Base-by-base conservation (phyloP, 37 sponge, comb jelly and placozoan species). In the Beroe ovata region DNA sequence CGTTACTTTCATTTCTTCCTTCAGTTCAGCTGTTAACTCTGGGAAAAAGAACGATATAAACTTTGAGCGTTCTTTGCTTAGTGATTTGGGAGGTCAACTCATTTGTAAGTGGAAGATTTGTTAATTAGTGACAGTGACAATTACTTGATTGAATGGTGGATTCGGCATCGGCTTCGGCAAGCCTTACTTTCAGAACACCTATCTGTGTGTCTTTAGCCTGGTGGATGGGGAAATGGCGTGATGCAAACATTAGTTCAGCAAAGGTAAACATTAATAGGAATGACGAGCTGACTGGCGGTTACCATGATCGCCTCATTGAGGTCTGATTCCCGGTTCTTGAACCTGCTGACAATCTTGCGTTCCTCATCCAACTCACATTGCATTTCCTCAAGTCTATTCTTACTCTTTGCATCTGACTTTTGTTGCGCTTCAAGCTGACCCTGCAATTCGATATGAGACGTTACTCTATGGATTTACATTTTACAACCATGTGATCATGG, bases 171-270 rank as follows among this genome's bases (percentile, higher is more conserved):
- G 69, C 69, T 32, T 66, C 69, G 2, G 69, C 69, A 14, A 66
- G 69, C 36, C 69, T 29, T 6, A 66, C 69, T 33, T 66, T 66
- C 18, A 66, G 36, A 66, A 66, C 69, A 19, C 69, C 69, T 34
- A 66, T 66, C 69, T 66, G 69, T 29, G 69, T 66, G 36, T 66
- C 69, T 66, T 66, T 66, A 34, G 69, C 69, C 69, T n/a, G n/a
- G n/a, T n/a, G n/a, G n/a, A n/a, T n/a, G n/a, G n/a, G n/a, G n/a
- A n/a, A n/a, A n/a, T n/a, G n/a, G n/a, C n/a, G n/a, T n/a, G n/a
- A n/a, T n/a, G n/a, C n/a, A n/a, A n/a, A n/a, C n/a, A n/a, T n/a
- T n/a, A n/a, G n/a, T n/a, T n/a, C n/a, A n/a, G n/a, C n/a, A n/a
- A n/a, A n/a, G n/a, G n/a, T n/a, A n/a, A n/a, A n/a, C n/a, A n/a